These are phyloP conservation scores for Pao palembangensis DNA, from an alignment of 2,113 vertebrate genomes.

Conservation along the genomic window DNA sequence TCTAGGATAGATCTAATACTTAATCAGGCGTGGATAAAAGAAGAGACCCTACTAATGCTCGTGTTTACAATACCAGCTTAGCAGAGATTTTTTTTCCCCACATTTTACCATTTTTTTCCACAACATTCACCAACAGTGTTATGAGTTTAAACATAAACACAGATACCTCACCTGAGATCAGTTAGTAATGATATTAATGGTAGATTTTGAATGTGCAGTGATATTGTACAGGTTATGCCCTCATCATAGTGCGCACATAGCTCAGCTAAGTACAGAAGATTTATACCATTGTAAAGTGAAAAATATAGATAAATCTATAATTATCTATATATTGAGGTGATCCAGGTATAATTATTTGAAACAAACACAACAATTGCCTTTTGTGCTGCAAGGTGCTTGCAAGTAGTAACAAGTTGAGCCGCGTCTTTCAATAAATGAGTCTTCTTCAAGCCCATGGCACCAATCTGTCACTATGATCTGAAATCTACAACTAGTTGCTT, in stretches of 20 bases:
- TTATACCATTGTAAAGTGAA: conserved; percentile 10
- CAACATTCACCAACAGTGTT: conserved; percentile 5
- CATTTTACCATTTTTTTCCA: no score
- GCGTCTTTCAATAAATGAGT: conserved; percentile 38
- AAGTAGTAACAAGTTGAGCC: conserved; percentile 3
- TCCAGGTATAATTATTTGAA: no score
- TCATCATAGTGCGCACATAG: no score
- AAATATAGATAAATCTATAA: neutral
- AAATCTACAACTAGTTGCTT: conserved; percentile 41
- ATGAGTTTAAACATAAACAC: conserved; percentile 4
- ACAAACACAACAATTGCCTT: no score
- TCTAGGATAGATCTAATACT: conserved; percentile 34
- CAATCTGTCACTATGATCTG: conserved; percentile 30
- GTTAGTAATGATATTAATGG: no score
- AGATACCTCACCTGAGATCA: no score
- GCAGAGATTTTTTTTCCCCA: conserved; percentile 12
- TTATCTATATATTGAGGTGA: conserved; percentile 8
- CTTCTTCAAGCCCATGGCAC: conserved; percentile 18
- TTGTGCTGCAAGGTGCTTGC: neutral
- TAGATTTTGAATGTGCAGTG: no score
- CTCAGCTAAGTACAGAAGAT: neutral
- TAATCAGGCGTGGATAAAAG: conserved; percentile 44
- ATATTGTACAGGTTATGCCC: neutral
- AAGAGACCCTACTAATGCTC: conserved; percentile 40
- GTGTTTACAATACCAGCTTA: conserved; percentile 55